Evolutionary conservation across 2,888 invertebrate genomes (phyloP).

Genomic region (Himalopsyche anomala): DNA sequence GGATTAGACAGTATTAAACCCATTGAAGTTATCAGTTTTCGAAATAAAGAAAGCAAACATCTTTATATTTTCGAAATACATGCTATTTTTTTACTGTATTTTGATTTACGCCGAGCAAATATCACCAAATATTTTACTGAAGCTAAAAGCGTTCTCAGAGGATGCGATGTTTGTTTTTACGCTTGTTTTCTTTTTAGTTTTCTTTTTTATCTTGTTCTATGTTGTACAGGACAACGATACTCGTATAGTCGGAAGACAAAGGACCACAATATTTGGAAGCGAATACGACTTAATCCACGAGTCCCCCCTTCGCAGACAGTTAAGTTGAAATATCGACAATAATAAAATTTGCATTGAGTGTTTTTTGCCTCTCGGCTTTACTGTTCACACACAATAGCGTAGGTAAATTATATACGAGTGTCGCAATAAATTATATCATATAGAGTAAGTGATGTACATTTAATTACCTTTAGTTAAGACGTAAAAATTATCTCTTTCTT

Average conservation of each 20-base stretch:
- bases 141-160: background rate
- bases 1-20: too few species aligned
- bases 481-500: too few species aligned
- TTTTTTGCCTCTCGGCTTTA: background rate
- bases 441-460: background rate
- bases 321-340: slow-evolving; percentile 59
- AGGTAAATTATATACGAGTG: background rate
- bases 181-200: slow-evolving; percentile 42
- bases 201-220: slow-evolving; percentile 49
- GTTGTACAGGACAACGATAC: slow-evolving; percentile 63
- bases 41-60: too few species aligned
- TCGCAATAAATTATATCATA: background rate
- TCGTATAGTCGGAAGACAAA: slow-evolving; percentile 60
- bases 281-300: slow-evolving; percentile 65
- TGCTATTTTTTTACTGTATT: too few species aligned
- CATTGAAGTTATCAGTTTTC: too few species aligned
- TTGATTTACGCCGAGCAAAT: too few species aligned
- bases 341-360: slow-evolving; percentile 29
- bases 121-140: background rate
- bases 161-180: slow-evolving; percentile 7
- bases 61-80: too few species aligned
- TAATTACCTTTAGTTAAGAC: too few species aligned
- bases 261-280: slow-evolving; percentile 64
- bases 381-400: background rate
- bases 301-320: slow-evolving; percentile 63